Base-by-base conservation (phyloP, 1,140 invertebrate genomes). In the Papilio machaon region DNA sequence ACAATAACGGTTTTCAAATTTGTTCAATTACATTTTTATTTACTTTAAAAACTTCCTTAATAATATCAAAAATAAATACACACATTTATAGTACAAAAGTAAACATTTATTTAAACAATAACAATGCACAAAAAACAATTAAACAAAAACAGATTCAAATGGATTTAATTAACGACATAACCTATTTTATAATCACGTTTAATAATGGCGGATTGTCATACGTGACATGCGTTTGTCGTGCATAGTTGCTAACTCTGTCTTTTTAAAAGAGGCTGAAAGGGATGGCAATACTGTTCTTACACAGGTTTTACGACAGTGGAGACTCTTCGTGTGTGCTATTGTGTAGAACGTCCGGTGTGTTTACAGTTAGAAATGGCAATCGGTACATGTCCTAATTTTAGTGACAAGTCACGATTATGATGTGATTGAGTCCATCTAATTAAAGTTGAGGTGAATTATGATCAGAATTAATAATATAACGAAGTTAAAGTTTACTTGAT, bases 341-440 rank as follows among this genome's bases (percentile, higher is more conserved):
- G 79, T 83, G 82, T 81, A 60, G 52, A 75, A 80, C 77, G 77
- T 83, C 82, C 82, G 82, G 79, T 82, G 60, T 38, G 43, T 67
- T 77, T 81, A 83, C 81, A 81, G 80, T 81, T 78, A 78, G 81
- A 35, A 73, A 74, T 79, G 75, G 81, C 67, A 67, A 79, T 64
- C 58, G 77, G 46, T 46, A 79, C 77, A 79, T 46, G 77, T 79
- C 23, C 77, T 67, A 79, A 79, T 64, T 60, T 79, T 8, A 47
- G 73, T 79, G 58, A 79, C 77, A 67, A 67, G 77, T 79, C 77
- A 79, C 77, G 77, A 79, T 79, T 67, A 47, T 35, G 17, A 79
- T 79, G 58, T 35, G 38, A 64, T 79, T 35, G 54, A n/a, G 19
- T 47, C 38, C 30, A 6, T 38, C 23, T 54, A 77, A 77, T 78